Percentiles rank a stretch among this genome's conserved stretches.
phyloP scores from a whole-genome alignment of 2,797 vertebrate species.

The Sitta carolinensis region DNA sequence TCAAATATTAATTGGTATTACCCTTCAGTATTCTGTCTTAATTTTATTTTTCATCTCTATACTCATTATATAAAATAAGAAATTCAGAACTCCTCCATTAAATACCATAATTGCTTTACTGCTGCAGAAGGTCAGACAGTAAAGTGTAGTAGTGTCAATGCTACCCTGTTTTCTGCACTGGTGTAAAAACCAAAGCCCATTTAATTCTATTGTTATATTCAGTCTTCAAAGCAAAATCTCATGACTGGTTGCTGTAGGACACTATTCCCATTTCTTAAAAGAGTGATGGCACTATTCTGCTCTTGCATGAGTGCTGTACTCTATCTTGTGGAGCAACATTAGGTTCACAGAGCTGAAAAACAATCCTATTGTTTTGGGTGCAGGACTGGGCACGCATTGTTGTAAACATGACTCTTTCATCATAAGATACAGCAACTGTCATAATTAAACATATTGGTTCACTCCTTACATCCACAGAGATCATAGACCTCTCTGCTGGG shows the following conservation, averaged over 20 bases:
- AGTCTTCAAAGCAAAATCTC: background rate
- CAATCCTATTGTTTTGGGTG: fast-evolving
- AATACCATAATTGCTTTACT: background rate
- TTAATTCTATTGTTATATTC: background rate
- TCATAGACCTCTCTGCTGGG: background rate
- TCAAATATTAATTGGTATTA: background rate
- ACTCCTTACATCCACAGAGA: background rate
- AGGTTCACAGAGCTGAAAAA: background rate
- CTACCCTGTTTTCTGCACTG: background rate
- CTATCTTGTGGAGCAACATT: fast-evolving
- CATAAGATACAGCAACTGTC: background rate
- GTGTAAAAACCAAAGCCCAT: background rate
- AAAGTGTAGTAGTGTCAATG: fast-evolving
- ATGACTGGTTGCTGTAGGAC: background rate
- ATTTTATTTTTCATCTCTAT: background rate
- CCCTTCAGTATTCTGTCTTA: background rate
- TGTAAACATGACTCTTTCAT: background rate
- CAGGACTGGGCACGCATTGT: background rate
- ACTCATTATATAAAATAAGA: background rate
- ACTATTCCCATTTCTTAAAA: background rate
- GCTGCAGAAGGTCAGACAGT: background rate
- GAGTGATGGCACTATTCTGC: background rate
- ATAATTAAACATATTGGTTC: background rate
- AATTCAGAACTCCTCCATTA: background rate
- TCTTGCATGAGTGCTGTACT: fast-evolving